Percentiles rank a stretch among this genome's conserved stretches.
These are phyloP conservation scores for Sanderia malayensis DNA, from an alignment of 30 jellyfish, hydroid and myxozoan species.

Conservation along the genomic window DNA sequence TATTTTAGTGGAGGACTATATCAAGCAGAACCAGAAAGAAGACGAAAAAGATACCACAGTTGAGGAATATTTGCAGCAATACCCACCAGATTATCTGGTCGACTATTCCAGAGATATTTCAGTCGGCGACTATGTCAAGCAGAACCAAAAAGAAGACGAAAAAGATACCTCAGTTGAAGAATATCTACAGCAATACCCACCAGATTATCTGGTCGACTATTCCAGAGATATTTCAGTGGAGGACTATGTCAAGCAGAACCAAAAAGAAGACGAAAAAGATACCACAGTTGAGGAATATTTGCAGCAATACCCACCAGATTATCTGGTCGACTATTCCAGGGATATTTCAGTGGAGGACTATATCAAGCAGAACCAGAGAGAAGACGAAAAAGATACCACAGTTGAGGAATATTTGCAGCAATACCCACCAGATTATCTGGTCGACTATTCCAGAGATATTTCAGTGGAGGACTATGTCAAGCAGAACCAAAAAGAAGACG, in stretches of 20 bases:
- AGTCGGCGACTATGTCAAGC: constrained; percentile 1
- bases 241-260: background rate
- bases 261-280: constrained; percentile 3
- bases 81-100: constrained; percentile 5
- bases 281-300: constrained; percentile 39
- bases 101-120: constrained; percentile 5
- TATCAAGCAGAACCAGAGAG: background rate
- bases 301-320: constrained; percentile 5
- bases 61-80: constrained; percentile 25
- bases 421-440: background rate
- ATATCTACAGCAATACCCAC: constrained; percentile 7
- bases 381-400: background rate
- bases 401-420: constrained; percentile 15
- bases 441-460: constrained; percentile 10
- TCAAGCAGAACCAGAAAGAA: constrained; percentile 3
- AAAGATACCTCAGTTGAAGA: constrained; percentile 25
- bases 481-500: background rate
- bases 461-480: constrained; percentile 17
- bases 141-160: background rate
- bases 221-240: background rate
- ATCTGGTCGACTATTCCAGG: background rate
- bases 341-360: constrained; percentile 33
- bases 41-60: constrained; percentile 13
- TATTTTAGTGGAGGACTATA: constrained; percentile 25
- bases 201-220: background rate